Evolutionary conservation across 2,888 invertebrate species (phyloP), one percentile per base, ranked within the genome.

Genomic region (Yponomeuta sedellus): DNA sequence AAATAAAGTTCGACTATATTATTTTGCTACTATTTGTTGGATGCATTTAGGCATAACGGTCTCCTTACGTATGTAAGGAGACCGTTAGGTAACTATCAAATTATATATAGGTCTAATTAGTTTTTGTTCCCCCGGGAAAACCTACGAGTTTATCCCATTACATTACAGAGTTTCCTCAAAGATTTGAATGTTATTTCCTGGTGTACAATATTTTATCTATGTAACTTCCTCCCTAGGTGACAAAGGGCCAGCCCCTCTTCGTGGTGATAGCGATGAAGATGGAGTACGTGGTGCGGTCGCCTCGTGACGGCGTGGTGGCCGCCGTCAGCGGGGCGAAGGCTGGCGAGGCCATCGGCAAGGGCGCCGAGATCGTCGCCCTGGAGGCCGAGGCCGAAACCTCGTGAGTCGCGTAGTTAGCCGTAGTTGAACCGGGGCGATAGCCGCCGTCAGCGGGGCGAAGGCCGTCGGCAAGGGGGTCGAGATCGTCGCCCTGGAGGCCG

Each of bases 221-320:
- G 8, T 6, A 34, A 34, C 34, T 34, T 34, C 44, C 44, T 16
- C 16, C 5, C 22, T 28, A 56, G 75, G 98, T 99, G 4, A 94
- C 94, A 70, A 94, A 94, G 79, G 99, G 98, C 0, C 98, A 99
- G 79, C 95, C 97, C 0, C 89, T 99, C 2, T 95, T 99, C 69
- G 96, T 99, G 61, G 95, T 99, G 78, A 98, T 98, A 71, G 99
- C 99, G 0, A 99, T 99, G 99, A 99, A 99, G 92, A 99, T 99
- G 99, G 99, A 99, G 93, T 96, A 99, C 82, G 95, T 98, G 16
- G 95, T 99, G 16, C 96, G 96, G 73, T 96, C 98, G 2, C 94
- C 95, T 0, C 91, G 94, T 61, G 94, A 95, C 78, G 98, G 97
- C 63, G 92, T 91, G 8, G 94, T 99, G 3, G 93, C 95, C 63